phyloP scores from a whole-genome alignment of 2,797 vertebrate species.

The Muscicapa comitata region DNA sequence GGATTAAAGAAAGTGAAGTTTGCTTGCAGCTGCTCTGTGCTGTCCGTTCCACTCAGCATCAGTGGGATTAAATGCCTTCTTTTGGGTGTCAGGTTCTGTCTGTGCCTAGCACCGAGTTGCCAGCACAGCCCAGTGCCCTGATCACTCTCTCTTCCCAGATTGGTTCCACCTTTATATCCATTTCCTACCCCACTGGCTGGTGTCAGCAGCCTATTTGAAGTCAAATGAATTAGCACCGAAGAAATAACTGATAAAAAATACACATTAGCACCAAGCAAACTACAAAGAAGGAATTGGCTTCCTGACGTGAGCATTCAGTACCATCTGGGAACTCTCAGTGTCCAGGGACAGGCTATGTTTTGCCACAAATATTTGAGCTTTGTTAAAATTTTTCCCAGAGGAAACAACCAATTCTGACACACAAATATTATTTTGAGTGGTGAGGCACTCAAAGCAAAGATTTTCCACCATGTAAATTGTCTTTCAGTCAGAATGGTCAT shows the following conservation, averaged over 20 bases:
- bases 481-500: neutral
- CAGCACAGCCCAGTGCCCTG: neutral
- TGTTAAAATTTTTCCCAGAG: neutral
- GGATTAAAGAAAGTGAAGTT: slow-evolving; percentile 49
- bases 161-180: slow-evolving; percentile 39
- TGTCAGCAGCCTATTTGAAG: slow-evolving; percentile 52
- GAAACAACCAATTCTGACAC: neutral
- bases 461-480: neutral
- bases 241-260: slow-evolving; percentile 39
- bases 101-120: neutral
- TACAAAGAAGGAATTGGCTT: neutral
- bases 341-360: neutral
- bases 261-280: neutral
- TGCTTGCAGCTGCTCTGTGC: slow-evolving; percentile 45
- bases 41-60: slow-evolving; percentile 52
- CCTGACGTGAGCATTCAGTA: neutral
- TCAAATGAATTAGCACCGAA: slow-evolving; percentile 27
- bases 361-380: neutral
- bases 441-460: neutral
- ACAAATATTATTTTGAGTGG: neutral
- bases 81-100: slow-evolving; percentile 48
- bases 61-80: slow-evolving; percentile 31
- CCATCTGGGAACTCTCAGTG: slow-evolving; percentile 32
- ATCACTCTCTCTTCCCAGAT: neutral
- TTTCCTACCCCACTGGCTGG: neutral